Base-by-base conservation (phyloP, 2,113 vertebrate genomes). In the Rafetus swinhoei region DNA sequence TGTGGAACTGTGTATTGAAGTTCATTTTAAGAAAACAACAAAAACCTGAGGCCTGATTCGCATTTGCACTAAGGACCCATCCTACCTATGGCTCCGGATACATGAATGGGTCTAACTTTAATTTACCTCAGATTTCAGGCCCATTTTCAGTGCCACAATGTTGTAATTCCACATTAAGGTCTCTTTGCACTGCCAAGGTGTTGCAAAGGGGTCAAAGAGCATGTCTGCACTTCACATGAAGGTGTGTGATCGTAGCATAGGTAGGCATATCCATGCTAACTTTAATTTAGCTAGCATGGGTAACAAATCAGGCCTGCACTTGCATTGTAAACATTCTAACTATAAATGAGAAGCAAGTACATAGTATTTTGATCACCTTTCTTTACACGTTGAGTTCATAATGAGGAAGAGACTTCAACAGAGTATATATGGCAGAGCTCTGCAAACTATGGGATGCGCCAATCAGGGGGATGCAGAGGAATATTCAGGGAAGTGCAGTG, bases 311-410 rank as follows among this genome's bases (percentile, higher is more conserved):
- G 14, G 8, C 12, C 14, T 32, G 62, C n/a, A 72, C 18, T 72
- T 72, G n/a, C n/a, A 72, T 3, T 35, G 65, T 69, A 19, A 29
- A 69, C 32, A n/a, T 35, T 9, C 15, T n/a, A n/a, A 69, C 16
- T 35, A 35, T 89, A 85, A 87, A 74, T 82, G 85, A 92, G 91
- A 81, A 56, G 90, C 45, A 84, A 53, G 39, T 81, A 54, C 80
- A 53, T 91, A 86, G 13, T 85, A n/a, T 94, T 90, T 88, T 90
- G 80, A 81, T 95, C 92, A 82, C 89, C 74, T 88, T 92, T 56
- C 60, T 90, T 95, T 91, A 87, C 6, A 0, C 90, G 35, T 59
- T 95, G 56, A 82, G 95, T 96, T 95, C 84, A 56, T 91, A 94
- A 93, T 92, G 90, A 85, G 76, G 39, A 77, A 77, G 72, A 0